phyloP scores from a whole-genome alignment of 2,113 vertebrate genomes.

The Rhinogobius similis region DNA sequence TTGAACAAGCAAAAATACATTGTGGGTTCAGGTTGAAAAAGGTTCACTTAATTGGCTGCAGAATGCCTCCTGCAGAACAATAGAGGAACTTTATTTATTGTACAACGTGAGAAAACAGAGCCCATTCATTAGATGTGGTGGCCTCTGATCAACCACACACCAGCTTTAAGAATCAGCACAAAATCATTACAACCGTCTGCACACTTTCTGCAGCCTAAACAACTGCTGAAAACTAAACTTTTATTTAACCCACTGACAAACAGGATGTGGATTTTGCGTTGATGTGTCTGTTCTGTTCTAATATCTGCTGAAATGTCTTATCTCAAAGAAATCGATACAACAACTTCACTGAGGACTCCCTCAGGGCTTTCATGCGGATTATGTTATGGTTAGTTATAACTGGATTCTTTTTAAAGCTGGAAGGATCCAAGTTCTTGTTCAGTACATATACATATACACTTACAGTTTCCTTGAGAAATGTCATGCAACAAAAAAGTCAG shows the following conservation, averaged over 20 bases:
- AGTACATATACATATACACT: background rate
- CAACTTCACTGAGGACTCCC: conserved; percentile 12
- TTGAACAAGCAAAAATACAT: background rate
- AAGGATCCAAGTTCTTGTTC: background rate
- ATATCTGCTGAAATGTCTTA: background rate
- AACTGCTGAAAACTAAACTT: background rate
- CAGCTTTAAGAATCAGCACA: no score
- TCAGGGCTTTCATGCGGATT: conserved; percentile 23
- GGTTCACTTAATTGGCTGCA: no score
- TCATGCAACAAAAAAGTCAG: no score
- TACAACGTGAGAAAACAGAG: no score
- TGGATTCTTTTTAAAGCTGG: no score
- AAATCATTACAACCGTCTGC: background rate
- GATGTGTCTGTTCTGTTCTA: background rate
- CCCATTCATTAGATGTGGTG: no score
- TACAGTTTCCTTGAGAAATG: no score
- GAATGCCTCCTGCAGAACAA: no score
- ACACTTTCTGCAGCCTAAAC: no score
- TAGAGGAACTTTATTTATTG: no score
- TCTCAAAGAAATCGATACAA: background rate
- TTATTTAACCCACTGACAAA: no score
- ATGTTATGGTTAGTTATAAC: conserved; percentile 22
- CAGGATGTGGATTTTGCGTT: background rate
- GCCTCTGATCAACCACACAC: no score
- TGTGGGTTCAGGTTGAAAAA: background rate